These are phyloP conservation scores for Drosophila nannoptera DNA, from an alignment of 1,140 invertebrate genomes.

Conservation along the genomic window DNA sequence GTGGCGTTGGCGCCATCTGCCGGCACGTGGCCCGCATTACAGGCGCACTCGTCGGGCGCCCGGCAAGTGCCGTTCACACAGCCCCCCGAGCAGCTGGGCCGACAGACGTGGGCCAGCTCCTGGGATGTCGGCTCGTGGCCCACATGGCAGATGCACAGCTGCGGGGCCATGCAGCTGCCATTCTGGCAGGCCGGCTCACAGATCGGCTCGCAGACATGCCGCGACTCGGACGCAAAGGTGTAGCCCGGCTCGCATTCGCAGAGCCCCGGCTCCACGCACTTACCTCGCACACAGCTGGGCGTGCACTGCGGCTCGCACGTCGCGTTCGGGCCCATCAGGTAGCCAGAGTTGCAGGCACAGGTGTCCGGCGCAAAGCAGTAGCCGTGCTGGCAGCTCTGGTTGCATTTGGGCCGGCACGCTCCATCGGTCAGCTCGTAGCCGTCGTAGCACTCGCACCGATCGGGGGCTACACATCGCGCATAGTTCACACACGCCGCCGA, in stretches of 20 bases:
- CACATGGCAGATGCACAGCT: conserved; percentile 81
- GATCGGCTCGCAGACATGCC: conserved; percentile 74
- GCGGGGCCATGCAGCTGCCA: conserved; percentile 47
- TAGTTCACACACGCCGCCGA: conserved; percentile 27
- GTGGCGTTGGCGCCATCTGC: background rate
- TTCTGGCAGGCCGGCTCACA: conserved; percentile 76
- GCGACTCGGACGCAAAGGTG: conserved; percentile 19
- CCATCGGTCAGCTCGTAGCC: conserved; percentile 37
- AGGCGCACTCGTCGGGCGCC: conserved; percentile 80
- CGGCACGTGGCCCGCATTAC: conserved; percentile 81
- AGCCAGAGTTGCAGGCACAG: conserved; percentile 82
- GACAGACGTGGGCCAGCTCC: conserved; percentile 60
- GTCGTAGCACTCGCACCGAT: conserved; percentile 50
- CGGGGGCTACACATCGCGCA: conserved; percentile 49
- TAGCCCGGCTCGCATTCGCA: conserved; percentile 83
- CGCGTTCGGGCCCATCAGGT: conserved; percentile 78
- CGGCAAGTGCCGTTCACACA: conserved; percentile 78
- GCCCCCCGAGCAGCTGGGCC: conserved; percentile 37
- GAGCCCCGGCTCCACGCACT: conserved; percentile 77
- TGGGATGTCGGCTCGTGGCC: conserved; percentile 79
- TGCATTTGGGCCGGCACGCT: conserved; percentile 81
- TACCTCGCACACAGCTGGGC: conserved; percentile 72
- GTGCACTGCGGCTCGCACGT: conserved; percentile 64
- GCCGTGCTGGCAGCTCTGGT: conserved; percentile 80
- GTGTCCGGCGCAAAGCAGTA: conserved; percentile 81